Base-by-base conservation (phyloP, 2,113 vertebrate genomes). In the Gnathonemus longibarbis region DNA sequence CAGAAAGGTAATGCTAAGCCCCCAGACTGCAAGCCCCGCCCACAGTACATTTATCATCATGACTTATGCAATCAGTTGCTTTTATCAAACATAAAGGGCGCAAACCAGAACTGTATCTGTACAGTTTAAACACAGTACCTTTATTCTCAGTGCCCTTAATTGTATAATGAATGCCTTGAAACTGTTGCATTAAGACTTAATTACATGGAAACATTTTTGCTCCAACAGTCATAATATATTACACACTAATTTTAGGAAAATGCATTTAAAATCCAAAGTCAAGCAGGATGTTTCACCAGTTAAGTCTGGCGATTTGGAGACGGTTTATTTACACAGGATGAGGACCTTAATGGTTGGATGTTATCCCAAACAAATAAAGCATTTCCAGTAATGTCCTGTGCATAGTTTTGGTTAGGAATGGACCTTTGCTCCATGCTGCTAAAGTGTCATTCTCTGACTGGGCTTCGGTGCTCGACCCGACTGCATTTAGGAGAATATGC, bases 1-100 rank as follows among this genome's bases (percentile, higher is more conserved):
- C 98, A 98, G 93, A 99, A 99, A 97, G 98, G 98, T 99, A 95
- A 93, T 2, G n/a, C 52, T 4, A 17, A 50, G 45, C 13, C 10
- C 3, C 27, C 9, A 3, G 2, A 17, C 86, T 56, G 53, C 35
- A 46, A 42, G 56, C 24, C 24, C 21, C 21, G 1, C 56, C 24
- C 56, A 62, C 56, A 62, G 56, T 56, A 21, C 52, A 56, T n/a
- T 21, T 52, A 88, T 88, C 62, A 70, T 70, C 9, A 4, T 13
- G 9, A 3, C 62, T 70, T 31, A 70, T 70, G 0, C 13, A 15
- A 35, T 56, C 49, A 17, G 35, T 39, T 31, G 15, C 21, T 39
- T 35, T 6, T 17, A 27, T 17, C 48, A 52, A 10, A 87, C 52
- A 35, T 52, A 53, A 39, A 52, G n/a, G 86, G 0, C 21, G 24